Evolutionary conservation across 2,113 vertebrate species (phyloP).

Genomic region (Aviceda subcristata): DNA sequence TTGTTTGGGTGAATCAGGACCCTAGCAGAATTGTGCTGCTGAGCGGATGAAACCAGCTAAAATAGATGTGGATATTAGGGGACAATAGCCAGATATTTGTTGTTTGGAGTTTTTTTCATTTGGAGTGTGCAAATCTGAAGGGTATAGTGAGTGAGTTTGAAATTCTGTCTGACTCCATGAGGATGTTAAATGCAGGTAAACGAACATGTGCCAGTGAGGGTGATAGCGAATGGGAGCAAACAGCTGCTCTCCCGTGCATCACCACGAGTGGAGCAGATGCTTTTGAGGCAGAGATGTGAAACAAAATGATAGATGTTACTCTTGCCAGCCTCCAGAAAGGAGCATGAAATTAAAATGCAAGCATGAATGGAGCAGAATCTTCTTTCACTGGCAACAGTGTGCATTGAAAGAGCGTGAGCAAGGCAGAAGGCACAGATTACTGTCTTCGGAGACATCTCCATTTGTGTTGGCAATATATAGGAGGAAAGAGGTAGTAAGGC

Average conservation of each 20-base stretch:
- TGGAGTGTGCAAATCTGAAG: background rate
- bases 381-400: background rate
- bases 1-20: background rate
- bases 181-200: background rate
- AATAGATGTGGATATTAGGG: background rate
- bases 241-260: background rate
- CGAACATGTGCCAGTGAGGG: background rate
- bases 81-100: background rate
- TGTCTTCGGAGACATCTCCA: constrained; percentile 1
- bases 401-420: background rate
- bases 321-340: constrained; percentile 6
- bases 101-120: background rate
- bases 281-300: constrained; percentile 25
- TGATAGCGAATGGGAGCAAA: background rate
- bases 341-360: background rate
- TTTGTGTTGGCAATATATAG: constrained; percentile 1
- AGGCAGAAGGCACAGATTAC: constrained; percentile 8
- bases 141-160: background rate
- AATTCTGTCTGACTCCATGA: background rate
- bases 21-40: background rate
- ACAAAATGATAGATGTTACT: constrained; percentile 13
- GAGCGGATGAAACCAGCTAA: background rate
- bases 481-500: background rate
- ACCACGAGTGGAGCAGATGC: background rate
- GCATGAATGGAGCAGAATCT: constrained; percentile 6